These are phyloP conservation scores for Oscarella lobularis DNA, from an alignment of 37 sponge, comb jelly and placozoan genomes.

Conservation along the genomic window DNA sequence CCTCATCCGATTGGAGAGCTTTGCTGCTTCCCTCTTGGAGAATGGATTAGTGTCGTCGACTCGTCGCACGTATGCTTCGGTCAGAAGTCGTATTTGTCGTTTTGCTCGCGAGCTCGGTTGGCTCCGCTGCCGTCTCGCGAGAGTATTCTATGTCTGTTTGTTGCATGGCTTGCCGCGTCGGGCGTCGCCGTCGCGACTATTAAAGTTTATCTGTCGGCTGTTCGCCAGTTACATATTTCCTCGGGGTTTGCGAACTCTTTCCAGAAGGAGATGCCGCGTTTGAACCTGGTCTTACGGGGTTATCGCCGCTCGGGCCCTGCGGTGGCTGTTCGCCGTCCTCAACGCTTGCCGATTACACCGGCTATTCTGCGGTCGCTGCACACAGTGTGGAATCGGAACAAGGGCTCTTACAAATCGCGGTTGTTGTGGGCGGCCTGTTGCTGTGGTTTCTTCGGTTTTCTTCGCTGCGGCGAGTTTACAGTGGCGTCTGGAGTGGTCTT, in stretches of 20 bases:
- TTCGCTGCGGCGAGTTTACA: neutral
- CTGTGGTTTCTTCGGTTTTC: neutral
- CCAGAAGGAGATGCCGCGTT: no score
- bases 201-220: constrained; percentile 17
- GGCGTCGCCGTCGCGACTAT: constrained; percentile 7
- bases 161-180: constrained; percentile 10
- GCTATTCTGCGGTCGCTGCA: no score
- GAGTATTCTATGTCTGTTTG: constrained; percentile 7
- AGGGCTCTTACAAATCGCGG: neutral
- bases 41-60: constrained; percentile 16
- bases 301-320: no score
- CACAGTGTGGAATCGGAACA: neutral
- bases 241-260: no score
- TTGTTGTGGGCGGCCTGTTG: neutral
- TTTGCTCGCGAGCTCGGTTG: neutral
- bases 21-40: constrained; percentile 19
- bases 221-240: constrained; percentile 10
- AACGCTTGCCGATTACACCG: neutral
- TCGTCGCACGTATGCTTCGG: constrained; percentile 5
- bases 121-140: constrained; percentile 17
- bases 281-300: no score
- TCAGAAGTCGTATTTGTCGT: constrained; percentile 7
- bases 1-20: constrained; percentile 26
- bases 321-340: neutral
- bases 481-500: neutral